Base-by-base conservation (phyloP, 2,888 invertebrate species). In the Polymixis flavicincta region DNA sequence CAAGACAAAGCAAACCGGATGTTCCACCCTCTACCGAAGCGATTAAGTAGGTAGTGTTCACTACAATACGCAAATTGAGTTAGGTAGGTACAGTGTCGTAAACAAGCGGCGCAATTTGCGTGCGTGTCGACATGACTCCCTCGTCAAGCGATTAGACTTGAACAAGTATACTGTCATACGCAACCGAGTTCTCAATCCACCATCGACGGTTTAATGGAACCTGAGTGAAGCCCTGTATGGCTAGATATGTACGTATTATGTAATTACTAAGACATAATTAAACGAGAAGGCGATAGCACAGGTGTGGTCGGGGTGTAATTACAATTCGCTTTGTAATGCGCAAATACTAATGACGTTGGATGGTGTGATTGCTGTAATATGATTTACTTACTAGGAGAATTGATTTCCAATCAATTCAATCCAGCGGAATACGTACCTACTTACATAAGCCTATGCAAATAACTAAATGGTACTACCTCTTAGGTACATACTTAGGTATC, bases 31-130 rank as follows among this genome's bases (percentile, higher is more conserved):
- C 72, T 65, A 80, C 61, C 72, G 79, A 85, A 88, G 76, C 88
- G 83, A 87, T 88, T 86, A 89, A 88, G 87, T 90, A 88, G 84
- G 74, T 63, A 88, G 80, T 88, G 80, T 83, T 81, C 78, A 85
- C 69, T 80, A 87, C 79, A 80, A 85, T 82, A 83, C 86, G 87
- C 90, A 92, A 93, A 94, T 93, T 89, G 92, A 92, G 92, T 92
- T 92, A 91, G 90, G 83, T 80, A 80, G 70, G 89, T 87, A 89
- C 88, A 89, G 84, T 89, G 89, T 89, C 89, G 91, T 91, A 90
- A 91, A 92, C 92, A 92, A 91, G 87, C 89, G 87, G 83, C 85
- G 89, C 92, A 93, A 94, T 93, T 93, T 94, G 92, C 88, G 87
- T 89, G 88, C 89, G 85, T 88, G 91, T 90, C 89, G 86, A 88